These are phyloP conservation scores for Papilio elwesi DNA, from an alignment of 2,888 invertebrate genomes.

Conservation along the genomic window DNA sequence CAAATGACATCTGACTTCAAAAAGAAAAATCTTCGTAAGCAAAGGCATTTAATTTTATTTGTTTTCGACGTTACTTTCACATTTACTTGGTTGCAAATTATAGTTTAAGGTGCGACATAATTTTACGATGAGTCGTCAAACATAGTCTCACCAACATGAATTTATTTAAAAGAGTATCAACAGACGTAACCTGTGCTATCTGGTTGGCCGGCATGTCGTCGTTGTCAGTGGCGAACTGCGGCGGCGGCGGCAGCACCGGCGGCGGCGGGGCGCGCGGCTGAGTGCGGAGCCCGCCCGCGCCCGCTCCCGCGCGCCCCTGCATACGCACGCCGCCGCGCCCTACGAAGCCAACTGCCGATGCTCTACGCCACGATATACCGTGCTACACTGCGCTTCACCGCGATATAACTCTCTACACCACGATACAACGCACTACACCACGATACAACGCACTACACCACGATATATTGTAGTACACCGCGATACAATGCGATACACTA, in stretches of 20 bases:
- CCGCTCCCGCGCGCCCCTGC: constrained; percentile 81
- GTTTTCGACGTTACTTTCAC: too few species aligned
- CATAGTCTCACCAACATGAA: too few species aligned
- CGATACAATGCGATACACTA: neutral
- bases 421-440: neutral
- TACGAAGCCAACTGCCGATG: constrained; percentile 50
- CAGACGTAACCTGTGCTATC: constrained; percentile 76
- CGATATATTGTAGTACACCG: neutral
- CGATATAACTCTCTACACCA: neutral
- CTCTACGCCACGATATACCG: constrained; percentile 38
- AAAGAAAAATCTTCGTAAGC: too few species aligned
- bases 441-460: neutral
- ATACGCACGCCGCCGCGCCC: constrained; percentile 74
- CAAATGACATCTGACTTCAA: too few species aligned
- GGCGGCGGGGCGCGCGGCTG: constrained; percentile 80
- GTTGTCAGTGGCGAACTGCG: constrained; percentile 75
- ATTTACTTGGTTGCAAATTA: too few species aligned
- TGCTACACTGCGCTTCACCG: constrained; percentile 29
- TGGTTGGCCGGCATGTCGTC: constrained; percentile 81
- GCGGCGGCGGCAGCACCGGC: constrained; percentile 77
- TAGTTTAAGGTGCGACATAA: too few species aligned
- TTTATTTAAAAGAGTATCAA: neutral
- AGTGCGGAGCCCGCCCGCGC: constrained; percentile 79
- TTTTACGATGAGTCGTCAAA: neutral
- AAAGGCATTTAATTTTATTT: too few species aligned